These are phyloP conservation scores for Psilanteris sp. DNA, from an alignment of 1,140 invertebrate genomes.

Conservation along the genomic window DNA sequence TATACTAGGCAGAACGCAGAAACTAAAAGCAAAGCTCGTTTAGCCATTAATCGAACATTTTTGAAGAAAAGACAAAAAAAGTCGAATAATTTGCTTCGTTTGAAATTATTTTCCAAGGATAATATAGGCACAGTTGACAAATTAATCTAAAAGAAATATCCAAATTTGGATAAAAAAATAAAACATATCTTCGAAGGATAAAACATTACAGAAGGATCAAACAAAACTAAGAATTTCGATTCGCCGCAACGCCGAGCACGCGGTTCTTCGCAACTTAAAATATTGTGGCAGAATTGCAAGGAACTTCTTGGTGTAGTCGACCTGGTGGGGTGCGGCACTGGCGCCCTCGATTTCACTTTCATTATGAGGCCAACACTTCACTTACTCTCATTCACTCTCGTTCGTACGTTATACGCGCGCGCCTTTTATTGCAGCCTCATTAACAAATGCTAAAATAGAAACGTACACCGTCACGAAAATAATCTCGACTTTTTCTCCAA, in stretches of 20 bases:
- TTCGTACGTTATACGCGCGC: slow-evolving; percentile 65
- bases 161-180: too few species aligned
- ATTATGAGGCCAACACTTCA: slow-evolving; percentile 76
- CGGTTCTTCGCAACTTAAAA: slow-evolving; percentile 49
- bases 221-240: slow-evolving; percentile 15
- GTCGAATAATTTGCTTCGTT: too few species aligned
- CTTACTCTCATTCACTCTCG: slow-evolving; percentile 72
- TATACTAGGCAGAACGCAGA: background rate
- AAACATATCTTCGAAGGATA: too few species aligned
- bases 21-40: slow-evolving; percentile 5
- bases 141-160: background rate
- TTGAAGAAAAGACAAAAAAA: too few species aligned
- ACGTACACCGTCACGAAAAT: slow-evolving; percentile 36
- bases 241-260: slow-evolving; percentile 20
- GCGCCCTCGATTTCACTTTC: slow-evolving; percentile 79
- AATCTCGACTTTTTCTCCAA: slow-evolving; percentile 14
- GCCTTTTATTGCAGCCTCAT: slow-evolving; percentile 68
- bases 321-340: slow-evolving; percentile 69
- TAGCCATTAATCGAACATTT: too few species aligned
- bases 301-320: slow-evolving; percentile 54
- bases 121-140: too few species aligned
- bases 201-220: slow-evolving; percentile 3
- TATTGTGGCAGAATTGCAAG: slow-evolving; percentile 59
- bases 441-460: slow-evolving; percentile 69
- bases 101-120: too few species aligned